Conservation (phyloP, 2,888 invertebrate species). For the Prenolepis imparis region DNA sequence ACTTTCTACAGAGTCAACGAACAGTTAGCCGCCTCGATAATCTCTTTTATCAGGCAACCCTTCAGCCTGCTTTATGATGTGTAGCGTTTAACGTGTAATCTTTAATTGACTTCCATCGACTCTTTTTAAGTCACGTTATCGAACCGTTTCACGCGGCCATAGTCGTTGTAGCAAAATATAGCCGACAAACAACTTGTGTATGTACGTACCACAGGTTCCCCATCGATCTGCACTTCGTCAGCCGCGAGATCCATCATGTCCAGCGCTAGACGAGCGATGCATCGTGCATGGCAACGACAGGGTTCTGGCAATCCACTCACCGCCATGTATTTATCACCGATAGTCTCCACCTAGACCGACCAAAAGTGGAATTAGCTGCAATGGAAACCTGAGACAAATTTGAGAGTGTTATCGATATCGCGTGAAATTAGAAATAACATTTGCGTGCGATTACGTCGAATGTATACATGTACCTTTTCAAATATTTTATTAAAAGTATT, state of each 20-base stretch:
- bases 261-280: constrained; percentile 95
- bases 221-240: constrained; percentile 94
- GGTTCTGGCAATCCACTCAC: constrained; percentile 97
- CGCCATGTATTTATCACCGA: constrained; percentile 99
- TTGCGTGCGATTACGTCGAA: not conserved
- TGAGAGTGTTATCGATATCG: not conserved
- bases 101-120: constrained; percentile 6
- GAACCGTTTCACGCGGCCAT: not conserved
- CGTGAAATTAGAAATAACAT: not conserved
- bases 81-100: constrained; percentile 16
- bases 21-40: constrained; percentile 15
- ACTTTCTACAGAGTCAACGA: constrained; percentile 34
- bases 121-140: not conserved
- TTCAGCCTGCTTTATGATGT: not conserved
- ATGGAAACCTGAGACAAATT: constrained; percentile 17
- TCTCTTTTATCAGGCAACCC: not conserved
- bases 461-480: not conserved
- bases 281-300: constrained; percentile 95
- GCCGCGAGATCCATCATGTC: constrained; percentile 97
- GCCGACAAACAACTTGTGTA: not conserved
- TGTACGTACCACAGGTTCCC: constrained; percentile 92
- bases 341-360: constrained; percentile 94
- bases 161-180: constrained; percentile 24
- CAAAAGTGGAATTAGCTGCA: constrained; percentile 60
- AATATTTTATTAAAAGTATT: not conserved